Base-by-base conservation (phyloP, 1,140 invertebrate species). In the Drosophila oshimai region DNA sequence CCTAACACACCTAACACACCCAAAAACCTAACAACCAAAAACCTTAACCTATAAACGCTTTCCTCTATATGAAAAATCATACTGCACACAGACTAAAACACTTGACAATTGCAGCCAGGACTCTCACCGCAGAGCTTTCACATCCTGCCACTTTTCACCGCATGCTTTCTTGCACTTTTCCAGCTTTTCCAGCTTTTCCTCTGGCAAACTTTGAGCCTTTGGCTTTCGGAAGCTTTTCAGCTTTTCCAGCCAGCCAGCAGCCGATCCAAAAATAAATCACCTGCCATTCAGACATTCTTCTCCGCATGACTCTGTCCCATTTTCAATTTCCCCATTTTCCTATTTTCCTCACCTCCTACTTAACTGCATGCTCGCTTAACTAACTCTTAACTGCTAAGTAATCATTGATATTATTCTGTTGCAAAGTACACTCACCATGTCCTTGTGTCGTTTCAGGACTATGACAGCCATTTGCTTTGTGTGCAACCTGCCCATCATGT, bases 401-500 rank as follows among this genome's bases (percentile, higher is more conserved):
- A 37, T 9, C 13, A 46, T 20, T 28, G 3, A 7, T 6, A 5
- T 2, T 1, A 10, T 0, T 20, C 13, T 20, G 7, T 4, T 3
- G n/a, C n/a, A 6, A 7, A 22, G 4, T 13, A 3, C 18, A 10
- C 22, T 71, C 13, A 51, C 29, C 20, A 36, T 20, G 2, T 2
- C 2, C n/a, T 33, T 7, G 37, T 72, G 10, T 65, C 49, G 90
- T 92, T 92, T 53, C 93, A 97, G 96, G 94, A 97, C 95, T 84
- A 97, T 97, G 96, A 96, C 96, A 83, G 95, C 96, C 89, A 95
- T 98, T 92, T 98, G 97, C 92, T 98, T 98, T 92, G 96, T 98
- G 69, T 98, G 97, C 95, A 97, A 98, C 92, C 93, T 98, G 80
- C 97, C 97, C 67, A 98, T 98, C 90, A 93, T 98, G 80, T 97